A percentile compares a stretch with the other conserved stretches of the same genome.
Conservation (phyloP, 1,140 invertebrate genomes). For the Zaprionus kolodkinae region DNA sequence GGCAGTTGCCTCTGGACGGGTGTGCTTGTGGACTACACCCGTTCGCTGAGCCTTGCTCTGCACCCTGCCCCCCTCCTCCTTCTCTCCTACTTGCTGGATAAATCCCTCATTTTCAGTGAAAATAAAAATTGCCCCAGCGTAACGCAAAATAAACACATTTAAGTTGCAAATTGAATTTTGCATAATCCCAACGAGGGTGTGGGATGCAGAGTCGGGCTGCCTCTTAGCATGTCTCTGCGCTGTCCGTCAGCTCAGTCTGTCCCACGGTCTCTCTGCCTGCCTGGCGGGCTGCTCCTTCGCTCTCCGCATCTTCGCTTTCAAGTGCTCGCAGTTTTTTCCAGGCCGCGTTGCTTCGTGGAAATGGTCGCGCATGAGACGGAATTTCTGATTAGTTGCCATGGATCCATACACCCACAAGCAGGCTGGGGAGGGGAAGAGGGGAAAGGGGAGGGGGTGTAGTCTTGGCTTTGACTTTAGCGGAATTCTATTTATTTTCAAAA, state of each 20-base stretch:
- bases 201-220: slow-evolving; percentile 7
- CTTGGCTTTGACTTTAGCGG: slow-evolving; percentile 77
- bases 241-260: background rate
- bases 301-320: slow-evolving; percentile 32
- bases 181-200: slow-evolving; percentile 75
- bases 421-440: background rate
- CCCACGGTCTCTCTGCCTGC: background rate
- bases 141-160: slow-evolving; percentile 84
- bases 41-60: slow-evolving; percentile 1
- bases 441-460: background rate
- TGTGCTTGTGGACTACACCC: slow-evolving; percentile 19
- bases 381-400: slow-evolving; percentile 81
- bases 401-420: slow-evolving; percentile 36
- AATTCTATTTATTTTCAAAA: slow-evolving; percentile 82
- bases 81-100: slow-evolving; percentile 39
- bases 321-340: slow-evolving; percentile 43
- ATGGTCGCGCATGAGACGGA: slow-evolving; percentile 76
- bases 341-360: slow-evolving; percentile 47
- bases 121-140: slow-evolving; percentile 83
- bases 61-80: background rate
- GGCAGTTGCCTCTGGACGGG: background rate
- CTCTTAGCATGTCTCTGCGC: slow-evolving; percentile 10
- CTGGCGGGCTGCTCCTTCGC: slow-evolving; percentile 1
- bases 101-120: slow-evolving; percentile 82
- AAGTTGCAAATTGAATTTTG: slow-evolving; percentile 84